Conservation (phyloP, 2,113 vertebrate species). For the Meriones unguiculatus region DNA sequence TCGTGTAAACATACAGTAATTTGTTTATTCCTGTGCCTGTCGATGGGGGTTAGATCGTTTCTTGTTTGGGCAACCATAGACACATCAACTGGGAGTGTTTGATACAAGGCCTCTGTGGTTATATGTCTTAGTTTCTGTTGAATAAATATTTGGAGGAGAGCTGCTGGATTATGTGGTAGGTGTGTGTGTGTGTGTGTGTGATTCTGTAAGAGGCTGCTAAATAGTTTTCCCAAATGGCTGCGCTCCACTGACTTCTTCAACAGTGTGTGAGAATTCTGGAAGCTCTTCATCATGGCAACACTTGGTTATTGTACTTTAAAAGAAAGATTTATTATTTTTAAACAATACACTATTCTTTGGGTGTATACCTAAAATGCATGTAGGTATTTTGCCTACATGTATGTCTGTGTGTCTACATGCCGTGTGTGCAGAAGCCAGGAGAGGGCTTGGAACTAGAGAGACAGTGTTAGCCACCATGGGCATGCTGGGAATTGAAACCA, state of each 20-base stretch:
- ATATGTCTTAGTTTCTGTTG: slow-evolving; percentile 29
- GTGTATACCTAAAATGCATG: neutral
- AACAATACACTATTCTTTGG: neutral
- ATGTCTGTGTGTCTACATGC: no score
- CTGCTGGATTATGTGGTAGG: neutral
- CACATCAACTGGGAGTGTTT: neutral
- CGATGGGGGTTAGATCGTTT: slow-evolving; percentile 37
- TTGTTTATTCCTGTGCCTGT: slow-evolving; percentile 46
- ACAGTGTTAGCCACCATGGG: neutral
- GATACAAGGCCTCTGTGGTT: slow-evolving; percentile 18
- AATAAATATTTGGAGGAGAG: slow-evolving; percentile 56
- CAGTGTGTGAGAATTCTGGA: neutral
- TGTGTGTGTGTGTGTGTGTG: neutral
- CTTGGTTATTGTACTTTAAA: neutral
- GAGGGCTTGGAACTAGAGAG: neutral
- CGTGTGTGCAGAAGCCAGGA: neutral
- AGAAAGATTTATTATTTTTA: neutral
- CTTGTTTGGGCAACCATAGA: neutral
- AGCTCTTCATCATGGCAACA: neutral
- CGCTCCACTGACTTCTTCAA: neutral
- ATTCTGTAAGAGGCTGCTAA: slow-evolving; percentile 2
- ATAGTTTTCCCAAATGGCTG: neutral
- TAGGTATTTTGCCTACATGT: neutral
- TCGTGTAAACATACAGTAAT: slow-evolving; percentile 52
- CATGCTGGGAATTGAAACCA: neutral